These are phyloP conservation scores for Oxytorus armatus DNA, from an alignment of 2,888 invertebrate genomes.

Conservation along the genomic window DNA sequence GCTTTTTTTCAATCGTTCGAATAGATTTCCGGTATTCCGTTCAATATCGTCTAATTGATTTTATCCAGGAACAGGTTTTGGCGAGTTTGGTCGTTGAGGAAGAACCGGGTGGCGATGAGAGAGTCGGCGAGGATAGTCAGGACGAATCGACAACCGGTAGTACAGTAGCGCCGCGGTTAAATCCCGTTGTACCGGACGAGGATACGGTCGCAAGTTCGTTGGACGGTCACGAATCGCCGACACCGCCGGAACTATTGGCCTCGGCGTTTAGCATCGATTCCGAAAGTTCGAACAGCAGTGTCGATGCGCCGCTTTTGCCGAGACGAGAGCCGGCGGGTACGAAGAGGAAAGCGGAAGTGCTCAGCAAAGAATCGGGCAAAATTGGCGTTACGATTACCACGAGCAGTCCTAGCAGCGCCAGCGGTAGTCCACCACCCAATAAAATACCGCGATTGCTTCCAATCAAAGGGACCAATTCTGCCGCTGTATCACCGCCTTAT, in stretches of 20 bases:
- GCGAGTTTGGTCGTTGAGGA: conserved; percentile 82
- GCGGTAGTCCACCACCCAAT: conserved; percentile 85
- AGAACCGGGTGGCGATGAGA: conserved; percentile 82
- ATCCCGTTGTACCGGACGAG: conserved; percentile 84
- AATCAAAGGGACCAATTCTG: conserved; percentile 79
- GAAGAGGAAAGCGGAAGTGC: conserved; percentile 94
- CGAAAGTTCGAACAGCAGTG: conserved; percentile 87
- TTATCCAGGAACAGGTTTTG: conserved; percentile 80
- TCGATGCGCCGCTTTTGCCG: conserved; percentile 86
- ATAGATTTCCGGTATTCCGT: neutral
- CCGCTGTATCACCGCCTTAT: conserved; percentile 81
- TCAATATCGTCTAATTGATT: conserved; percentile 14
- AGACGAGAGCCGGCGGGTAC: conserved; percentile 88
- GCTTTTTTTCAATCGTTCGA: neutral
- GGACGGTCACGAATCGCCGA: conserved; percentile 83
- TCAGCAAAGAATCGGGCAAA: conserved; percentile 94
- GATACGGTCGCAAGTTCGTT: conserved; percentile 84
- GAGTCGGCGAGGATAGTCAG: conserved; percentile 83
- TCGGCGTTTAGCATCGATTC: conserved; percentile 85
- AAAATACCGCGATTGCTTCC: conserved; percentile 85
- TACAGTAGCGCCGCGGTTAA: conserved; percentile 79
- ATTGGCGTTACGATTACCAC: conserved; percentile 96
- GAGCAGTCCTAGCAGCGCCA: conserved; percentile 85
- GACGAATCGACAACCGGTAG: conserved; percentile 82
- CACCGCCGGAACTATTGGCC: conserved; percentile 82